A percentile compares a stretch with the other conserved stretches of the same genome.
Conservation (phyloP, 92 coral and sea anemone genomes). For the Epizoanthus illoricatus region DNA sequence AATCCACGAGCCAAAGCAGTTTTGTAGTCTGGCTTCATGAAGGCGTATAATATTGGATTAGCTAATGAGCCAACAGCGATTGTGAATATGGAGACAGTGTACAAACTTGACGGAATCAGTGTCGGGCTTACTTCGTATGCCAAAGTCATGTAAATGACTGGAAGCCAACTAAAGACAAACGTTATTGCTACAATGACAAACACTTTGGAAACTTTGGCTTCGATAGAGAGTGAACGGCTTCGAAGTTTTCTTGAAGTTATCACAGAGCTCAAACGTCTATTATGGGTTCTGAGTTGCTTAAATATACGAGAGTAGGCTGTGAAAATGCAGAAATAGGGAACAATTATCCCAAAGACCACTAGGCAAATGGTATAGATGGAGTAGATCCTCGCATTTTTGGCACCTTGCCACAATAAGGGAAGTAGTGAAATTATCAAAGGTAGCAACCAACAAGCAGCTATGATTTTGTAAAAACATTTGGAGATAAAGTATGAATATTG, state of each 20-base stretch:
- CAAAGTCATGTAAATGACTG: slow-evolving; percentile 35
- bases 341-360: slow-evolving; percentile 20
- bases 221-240: slow-evolving; percentile 24
- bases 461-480: slow-evolving; percentile 21
- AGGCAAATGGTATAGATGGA: slow-evolving; percentile 18
- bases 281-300: slow-evolving; percentile 6
- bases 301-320: slow-evolving; percentile 26
- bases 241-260: slow-evolving; percentile 6
- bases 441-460: slow-evolving; percentile 28
- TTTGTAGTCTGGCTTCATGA: slow-evolving; percentile 38
- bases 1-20: no score
- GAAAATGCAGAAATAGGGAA: slow-evolving; percentile 27
- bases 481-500: slow-evolving; percentile 23
- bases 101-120: slow-evolving; percentile 23
- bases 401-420: slow-evolving; percentile 18
- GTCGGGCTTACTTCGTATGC: slow-evolving; percentile 26
- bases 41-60: slow-evolving; percentile 35
- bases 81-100: slow-evolving; percentile 27
- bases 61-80: slow-evolving; percentile 27
- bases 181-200: slow-evolving; percentile 21
- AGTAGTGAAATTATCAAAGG: slow-evolving; percentile 12
- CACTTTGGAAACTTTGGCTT: slow-evolving; percentile 40
- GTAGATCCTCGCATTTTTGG: slow-evolving; percentile 5
- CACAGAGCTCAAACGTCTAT: slow-evolving; percentile 18
- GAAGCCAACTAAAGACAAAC: slow-evolving; percentile 33